Base-by-base conservation (phyloP, 2,797 vertebrate genomes). In the Morus bassanus region DNA sequence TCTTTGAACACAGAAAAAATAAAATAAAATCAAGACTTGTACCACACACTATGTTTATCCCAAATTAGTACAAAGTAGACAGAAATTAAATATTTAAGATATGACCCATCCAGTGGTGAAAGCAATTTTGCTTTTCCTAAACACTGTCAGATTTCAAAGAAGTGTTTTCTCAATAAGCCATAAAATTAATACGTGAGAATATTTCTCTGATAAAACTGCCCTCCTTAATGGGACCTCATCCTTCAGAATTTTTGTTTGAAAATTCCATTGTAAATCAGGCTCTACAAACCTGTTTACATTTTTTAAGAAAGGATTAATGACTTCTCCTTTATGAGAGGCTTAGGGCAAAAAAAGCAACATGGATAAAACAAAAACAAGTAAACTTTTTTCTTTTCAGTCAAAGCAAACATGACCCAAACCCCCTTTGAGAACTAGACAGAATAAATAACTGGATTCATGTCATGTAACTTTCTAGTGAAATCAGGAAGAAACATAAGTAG, bases 71-170 rank as follows among this genome's bases (percentile, higher is more conserved):
- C 61, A 70, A 85, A 77, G 82, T 33, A 91, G 86, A 80, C 61
- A 96, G 86, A 89, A 89, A 53, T 89, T 93, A 88, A 69, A 92
- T 92, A 94, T 96, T 95, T 98, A 95, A 97, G 95, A 78, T 70
- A 89, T 54, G 57, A 54, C 50, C 57, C 53, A 86, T 88, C 73
- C 89, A 96, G 27, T 51, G 69, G 74, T 65, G 68, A 96, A 95
- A 94, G 41, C 6, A 85, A 59, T 84, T 96, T 89, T 87, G 8
- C 28, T 89, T 95, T 91, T 51, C 65, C 93, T 88, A 96, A 97
- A 93, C 54, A 93, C 59, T 95, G 72, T 96, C 79, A 96, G 69
- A 59, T 97, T 95, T 93, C 94, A 92, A 96, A 95, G 91, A 95
- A 69, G 21, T 30, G 59, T 89, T 97, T 98, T 95, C 63, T 93